These are phyloP conservation scores for Nibea coibor DNA, from an alignment of 2,113 vertebrate species.

Conservation along the genomic window DNA sequence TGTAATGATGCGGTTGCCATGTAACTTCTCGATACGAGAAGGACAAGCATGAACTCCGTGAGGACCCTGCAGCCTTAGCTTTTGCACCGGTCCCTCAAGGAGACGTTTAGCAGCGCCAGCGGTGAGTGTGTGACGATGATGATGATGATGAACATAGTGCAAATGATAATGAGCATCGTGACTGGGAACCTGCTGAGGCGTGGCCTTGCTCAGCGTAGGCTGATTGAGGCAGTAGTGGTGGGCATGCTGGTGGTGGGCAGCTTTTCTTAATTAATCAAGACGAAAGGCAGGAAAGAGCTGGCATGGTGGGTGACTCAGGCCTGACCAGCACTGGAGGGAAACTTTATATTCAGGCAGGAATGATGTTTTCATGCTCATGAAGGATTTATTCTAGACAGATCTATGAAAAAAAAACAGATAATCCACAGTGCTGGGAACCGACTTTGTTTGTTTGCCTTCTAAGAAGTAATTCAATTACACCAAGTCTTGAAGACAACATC, in stretches of 20 bases:
- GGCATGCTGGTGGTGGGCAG: neutral
- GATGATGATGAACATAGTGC: slow-evolving; percentile 46
- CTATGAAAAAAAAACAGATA: slow-evolving; percentile 1
- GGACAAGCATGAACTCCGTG: neutral
- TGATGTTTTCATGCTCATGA: slow-evolving; percentile 5
- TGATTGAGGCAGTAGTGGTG: slow-evolving; percentile 10
- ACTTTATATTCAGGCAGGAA: neutral
- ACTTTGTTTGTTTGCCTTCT: slow-evolving; percentile 51
- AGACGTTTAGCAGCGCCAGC: slow-evolving; percentile 49
- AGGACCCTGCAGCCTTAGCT: neutral
- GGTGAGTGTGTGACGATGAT: slow-evolving; percentile 27
- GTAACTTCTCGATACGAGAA: slow-evolving; percentile 5
- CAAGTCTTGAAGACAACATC: slow-evolving; percentile 54
- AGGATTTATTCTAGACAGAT: slow-evolving; percentile 6
- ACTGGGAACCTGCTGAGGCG: slow-evolving; percentile 51
- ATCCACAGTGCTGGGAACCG: neutral
- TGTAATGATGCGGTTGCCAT: slow-evolving; percentile 10
- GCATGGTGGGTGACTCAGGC: neutral
- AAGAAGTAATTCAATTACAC: slow-evolving; percentile 67
- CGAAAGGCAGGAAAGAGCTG: slow-evolving; percentile 4
- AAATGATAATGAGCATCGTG: slow-evolving; percentile 58
- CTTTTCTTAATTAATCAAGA: slow-evolving; percentile 12
- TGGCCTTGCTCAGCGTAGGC: neutral
- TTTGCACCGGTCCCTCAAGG: slow-evolving; percentile 31
- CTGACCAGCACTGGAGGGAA: neutral